Percentiles rank a stretch among this genome's conserved stretches.
Conservation (phyloP, 2,888 invertebrate genomes). For the Drosophila neutralis region DNA sequence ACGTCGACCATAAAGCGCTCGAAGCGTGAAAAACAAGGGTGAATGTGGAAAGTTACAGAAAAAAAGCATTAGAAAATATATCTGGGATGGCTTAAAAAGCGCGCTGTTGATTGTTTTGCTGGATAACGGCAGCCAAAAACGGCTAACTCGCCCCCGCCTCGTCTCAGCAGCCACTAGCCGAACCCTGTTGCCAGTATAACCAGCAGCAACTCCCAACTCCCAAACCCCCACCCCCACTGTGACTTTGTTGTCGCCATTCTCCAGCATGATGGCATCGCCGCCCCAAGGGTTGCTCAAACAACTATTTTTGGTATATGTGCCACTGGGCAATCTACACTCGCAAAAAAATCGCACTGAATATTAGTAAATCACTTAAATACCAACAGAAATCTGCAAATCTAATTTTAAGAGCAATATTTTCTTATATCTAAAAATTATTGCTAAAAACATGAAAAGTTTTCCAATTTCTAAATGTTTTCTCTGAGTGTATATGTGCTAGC, state of each 20-base stretch:
- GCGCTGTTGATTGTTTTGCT: slow-evolving; percentile 79
- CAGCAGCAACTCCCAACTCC: neutral
- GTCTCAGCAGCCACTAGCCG: slow-evolving; percentile 26
- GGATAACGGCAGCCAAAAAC: slow-evolving; percentile 66
- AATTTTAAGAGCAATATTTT: neutral
- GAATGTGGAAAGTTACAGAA: slow-evolving; percentile 81
- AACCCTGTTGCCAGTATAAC: slow-evolving; percentile 56
- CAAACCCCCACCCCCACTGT: slow-evolving; percentile 1
- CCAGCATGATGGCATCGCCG: slow-evolving; percentile 47
- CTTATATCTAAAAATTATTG: neutral
- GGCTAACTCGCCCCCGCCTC: slow-evolving; percentile 1
- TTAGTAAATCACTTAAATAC: too few species aligned
- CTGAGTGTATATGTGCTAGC: slow-evolving; percentile 6
- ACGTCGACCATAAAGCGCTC: slow-evolving; percentile 72
- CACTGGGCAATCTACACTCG: slow-evolving; percentile 62
- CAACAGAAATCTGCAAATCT: too few species aligned
- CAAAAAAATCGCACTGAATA: neutral
- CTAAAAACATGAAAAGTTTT: neutral
- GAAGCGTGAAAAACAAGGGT: slow-evolving; percentile 82
- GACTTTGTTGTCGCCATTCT: slow-evolving; percentile 69
- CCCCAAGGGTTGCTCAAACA: slow-evolving; percentile 71
- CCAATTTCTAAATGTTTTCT: neutral
- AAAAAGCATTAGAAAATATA: slow-evolving; percentile 80
- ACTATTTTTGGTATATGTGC: slow-evolving; percentile 56
- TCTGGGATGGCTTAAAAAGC: slow-evolving; percentile 79